Evolutionary conservation across 2,797 vertebrate genomes (phyloP).

Genomic region (Meriones psammophilus): DNA sequence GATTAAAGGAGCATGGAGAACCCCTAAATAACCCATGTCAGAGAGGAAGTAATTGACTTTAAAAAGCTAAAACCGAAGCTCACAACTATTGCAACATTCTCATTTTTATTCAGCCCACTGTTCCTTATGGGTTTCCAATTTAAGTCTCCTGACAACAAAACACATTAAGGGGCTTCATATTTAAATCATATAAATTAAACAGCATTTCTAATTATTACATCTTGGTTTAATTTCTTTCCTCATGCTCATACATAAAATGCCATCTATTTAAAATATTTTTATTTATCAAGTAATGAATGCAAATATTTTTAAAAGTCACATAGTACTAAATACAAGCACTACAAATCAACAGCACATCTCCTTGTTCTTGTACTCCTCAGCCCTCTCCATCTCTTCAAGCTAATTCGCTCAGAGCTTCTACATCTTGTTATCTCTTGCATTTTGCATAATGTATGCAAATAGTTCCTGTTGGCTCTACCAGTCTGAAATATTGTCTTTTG

Average conservation of each 20-base stretch:
- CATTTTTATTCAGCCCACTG: conserved; percentile 39
- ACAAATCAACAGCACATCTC: accelerated
- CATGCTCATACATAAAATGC: not conserved
- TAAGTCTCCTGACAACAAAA: not conserved
- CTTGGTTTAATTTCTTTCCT: conserved; percentile 64
- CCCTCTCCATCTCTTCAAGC: not conserved
- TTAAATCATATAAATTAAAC: conserved; percentile 61
- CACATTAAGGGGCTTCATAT: not conserved
- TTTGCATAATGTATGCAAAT: not conserved
- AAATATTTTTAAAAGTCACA: conserved; percentile 9
- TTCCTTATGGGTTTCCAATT: not conserved
- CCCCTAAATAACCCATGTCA: not conserved
- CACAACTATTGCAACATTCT: not conserved
- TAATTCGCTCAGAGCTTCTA: not conserved
- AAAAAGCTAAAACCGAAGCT: not conserved
- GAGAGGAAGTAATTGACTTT: conserved; percentile 19
- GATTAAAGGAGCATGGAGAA: not conserved
- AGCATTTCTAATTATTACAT: conserved; percentile 50
- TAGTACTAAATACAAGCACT: not conserved
- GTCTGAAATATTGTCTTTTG: not conserved
- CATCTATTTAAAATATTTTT: conserved; percentile 20
- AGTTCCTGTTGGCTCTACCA: not conserved
- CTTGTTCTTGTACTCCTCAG: accelerated
- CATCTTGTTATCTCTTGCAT: not conserved
- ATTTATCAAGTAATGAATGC: conserved; percentile 1